Evolutionary conservation across 2,113 vertebrate species (phyloP).

Genomic region (Actenoides hombroni): DNA sequence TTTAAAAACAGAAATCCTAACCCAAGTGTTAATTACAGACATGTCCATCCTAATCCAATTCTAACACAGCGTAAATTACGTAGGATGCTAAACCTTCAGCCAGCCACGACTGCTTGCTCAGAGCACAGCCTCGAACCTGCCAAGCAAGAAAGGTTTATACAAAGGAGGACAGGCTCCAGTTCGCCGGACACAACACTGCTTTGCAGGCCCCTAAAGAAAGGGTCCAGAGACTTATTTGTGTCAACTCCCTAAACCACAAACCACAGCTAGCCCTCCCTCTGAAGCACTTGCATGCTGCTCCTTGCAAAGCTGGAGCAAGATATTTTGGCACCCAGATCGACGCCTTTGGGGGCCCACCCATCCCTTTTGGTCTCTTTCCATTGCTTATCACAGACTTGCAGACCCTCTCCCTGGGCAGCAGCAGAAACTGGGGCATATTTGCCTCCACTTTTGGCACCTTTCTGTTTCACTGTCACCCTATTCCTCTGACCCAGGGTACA

Average conservation of each 20-base stretch:
- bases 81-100: background rate
- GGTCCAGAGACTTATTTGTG: slow-evolving; percentile 49
- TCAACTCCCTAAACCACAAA: slow-evolving; percentile 55
- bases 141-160: slow-evolving; percentile 7
- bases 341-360: slow-evolving; percentile 36
- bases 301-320: slow-evolving; percentile 39
- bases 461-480: background rate
- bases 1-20: slow-evolving; percentile 27
- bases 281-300: slow-evolving; percentile 21
- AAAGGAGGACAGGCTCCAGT: background rate
- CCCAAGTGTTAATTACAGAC: background rate
- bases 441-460: background rate
- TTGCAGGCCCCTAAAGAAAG: background rate
- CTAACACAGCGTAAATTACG: background rate
- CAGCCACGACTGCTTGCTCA: background rate
- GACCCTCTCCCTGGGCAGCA: slow-evolving; percentile 38
- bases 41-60: background rate
- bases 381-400: slow-evolving; percentile 12
- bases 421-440: background rate
- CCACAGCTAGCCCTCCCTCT: slow-evolving; percentile 37
- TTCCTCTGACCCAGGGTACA: background rate
- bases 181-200: background rate
- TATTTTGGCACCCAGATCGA: slow-evolving; percentile 17
- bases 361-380: background rate
- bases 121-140: slow-evolving; percentile 2